Evolutionary conservation across 2,888 invertebrate genomes (phyloP), one percentile per base, ranked within the genome.

Genomic region (Polylopha cassiicola): DNA sequence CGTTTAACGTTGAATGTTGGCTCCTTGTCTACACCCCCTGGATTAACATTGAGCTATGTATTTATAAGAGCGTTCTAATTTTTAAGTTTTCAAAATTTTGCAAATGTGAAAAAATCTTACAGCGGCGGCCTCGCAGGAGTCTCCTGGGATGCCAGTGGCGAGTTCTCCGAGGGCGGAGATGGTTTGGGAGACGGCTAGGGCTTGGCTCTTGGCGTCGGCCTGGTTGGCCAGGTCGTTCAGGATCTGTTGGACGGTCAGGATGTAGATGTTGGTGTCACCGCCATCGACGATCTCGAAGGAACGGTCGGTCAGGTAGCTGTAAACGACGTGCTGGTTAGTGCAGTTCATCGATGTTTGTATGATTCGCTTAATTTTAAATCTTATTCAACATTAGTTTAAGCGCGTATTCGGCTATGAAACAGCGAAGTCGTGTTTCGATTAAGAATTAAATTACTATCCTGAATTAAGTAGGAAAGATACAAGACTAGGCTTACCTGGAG

Each of bases 121-220:
- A 28, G 49, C 53, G 38, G 80, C 63, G 30, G 70, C 50, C 11
- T 52, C 55, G 37, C 82, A 82, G 18, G 73, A 43, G 39, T 78
- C 70, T 16, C 82, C 81, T 10, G 77, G 60, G 15, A 51, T 26
- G 0, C 80, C 77, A 11, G 55, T 51, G 4, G 62, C 53, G 2
- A 66, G 48, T 5, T 65, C 53, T 1, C 65, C 61, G 2, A 74
- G 50, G 3, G 55, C 2, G 1, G 56, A 65, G 9, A 78, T 22
- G 28, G 58, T 38, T 30, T 69, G 62, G 3, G 56, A 44, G 10
- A 67, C 41, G 2, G 72, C 67, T 2, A 55, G 24, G 1, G 69
- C 62, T 24, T 74, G 69, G 39, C 59, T 60, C 2, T 3, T 2
- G 1, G 28, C 2, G 43, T 66, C 57, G 0, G 17, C 3, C 5